Conservation (phyloP, 2,797 vertebrate genomes). For the Typhlichthys eigenmanni region DNA sequence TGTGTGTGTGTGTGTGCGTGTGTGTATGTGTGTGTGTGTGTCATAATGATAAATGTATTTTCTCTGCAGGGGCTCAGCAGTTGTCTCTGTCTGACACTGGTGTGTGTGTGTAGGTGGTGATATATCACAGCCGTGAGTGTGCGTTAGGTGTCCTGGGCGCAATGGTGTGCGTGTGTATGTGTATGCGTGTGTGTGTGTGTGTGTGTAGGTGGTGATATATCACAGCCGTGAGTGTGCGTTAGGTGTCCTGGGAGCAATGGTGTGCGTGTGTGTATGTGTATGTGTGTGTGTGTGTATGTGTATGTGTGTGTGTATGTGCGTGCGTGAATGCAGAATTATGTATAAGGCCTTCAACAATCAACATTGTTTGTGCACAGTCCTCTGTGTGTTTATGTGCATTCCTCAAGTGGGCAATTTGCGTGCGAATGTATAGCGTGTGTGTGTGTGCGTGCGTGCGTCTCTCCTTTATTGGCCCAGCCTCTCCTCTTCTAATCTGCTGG, state of each 20-base stretch:
- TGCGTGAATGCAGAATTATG: not conserved
- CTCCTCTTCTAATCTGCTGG: slow-evolving; percentile 18
- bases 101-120: slow-evolving; percentile 63
- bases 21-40: slow-evolving; percentile 47
- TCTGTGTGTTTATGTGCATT: slow-evolving; percentile 2
- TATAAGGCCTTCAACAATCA: not conserved
- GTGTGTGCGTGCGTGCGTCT: slow-evolving; percentile 4
- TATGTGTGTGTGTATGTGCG: not conserved
- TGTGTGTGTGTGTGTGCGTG: slow-evolving; percentile 60
- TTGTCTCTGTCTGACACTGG: slow-evolving; percentile 69
- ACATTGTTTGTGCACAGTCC: slow-evolving; percentile 16
- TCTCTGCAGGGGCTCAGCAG: slow-evolving; percentile 65
- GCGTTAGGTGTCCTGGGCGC: slow-evolving; percentile 20
- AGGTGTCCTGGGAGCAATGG: slow-evolving; percentile 20
- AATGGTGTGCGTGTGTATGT: slow-evolving; percentile 22
- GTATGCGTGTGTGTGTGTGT: slow-evolving; percentile 5
- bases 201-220: slow-evolving; percentile 69
- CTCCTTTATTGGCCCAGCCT: not conserved
- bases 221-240: slow-evolving; percentile 25
- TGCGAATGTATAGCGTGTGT: not conserved
- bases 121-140: slow-evolving; percentile 56
- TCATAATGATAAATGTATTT: slow-evolving; percentile 76
- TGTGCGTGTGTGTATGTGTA: slow-evolving; percentile 20
- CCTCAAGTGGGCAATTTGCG: too few relatives aligned
- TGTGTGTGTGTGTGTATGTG: slow-evolving; percentile 7